Percentiles rank a stretch among this genome's conserved stretches.
These are phyloP conservation scores for Lichenostomus cassidix DNA, from an alignment of 2,113 vertebrate species.

Conservation along the genomic window DNA sequence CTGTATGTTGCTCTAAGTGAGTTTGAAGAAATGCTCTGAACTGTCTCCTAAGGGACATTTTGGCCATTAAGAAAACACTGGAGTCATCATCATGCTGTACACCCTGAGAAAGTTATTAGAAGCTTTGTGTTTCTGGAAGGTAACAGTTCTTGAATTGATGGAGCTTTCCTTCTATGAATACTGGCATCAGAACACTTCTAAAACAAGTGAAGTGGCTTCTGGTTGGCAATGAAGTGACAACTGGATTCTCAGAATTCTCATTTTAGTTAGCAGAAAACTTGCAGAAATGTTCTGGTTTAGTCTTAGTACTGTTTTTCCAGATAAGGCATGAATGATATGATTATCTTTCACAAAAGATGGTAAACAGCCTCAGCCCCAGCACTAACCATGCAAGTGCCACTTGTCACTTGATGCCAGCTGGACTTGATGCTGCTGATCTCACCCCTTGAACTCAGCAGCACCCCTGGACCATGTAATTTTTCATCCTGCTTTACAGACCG, in stretches of 20 bases:
- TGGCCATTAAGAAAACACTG: background rate
- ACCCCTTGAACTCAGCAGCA: accelerated
- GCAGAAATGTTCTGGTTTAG: background rate
- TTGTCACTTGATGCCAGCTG: background rate
- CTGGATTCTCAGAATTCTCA: background rate
- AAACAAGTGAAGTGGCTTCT: background rate
- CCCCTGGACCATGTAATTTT: background rate
- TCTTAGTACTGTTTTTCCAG: background rate
- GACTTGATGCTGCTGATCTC: background rate
- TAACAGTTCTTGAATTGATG: background rate
- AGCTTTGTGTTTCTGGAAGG: background rate
- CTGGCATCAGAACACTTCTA: background rate
- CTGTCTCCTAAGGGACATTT: background rate
- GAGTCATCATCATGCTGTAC: background rate
- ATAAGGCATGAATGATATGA: background rate
- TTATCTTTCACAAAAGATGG: background rate
- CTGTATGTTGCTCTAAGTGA: background rate
- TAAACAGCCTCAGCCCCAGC: background rate
- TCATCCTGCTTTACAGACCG: background rate
- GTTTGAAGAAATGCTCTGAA: background rate
- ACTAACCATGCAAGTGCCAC: no score
- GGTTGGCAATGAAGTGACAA: background rate
- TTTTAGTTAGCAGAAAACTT: background rate
- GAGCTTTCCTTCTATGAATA: background rate
- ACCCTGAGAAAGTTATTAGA: background rate